Conservation (phyloP, 2,113 vertebrate genomes). For the Turnix velox region DNA sequence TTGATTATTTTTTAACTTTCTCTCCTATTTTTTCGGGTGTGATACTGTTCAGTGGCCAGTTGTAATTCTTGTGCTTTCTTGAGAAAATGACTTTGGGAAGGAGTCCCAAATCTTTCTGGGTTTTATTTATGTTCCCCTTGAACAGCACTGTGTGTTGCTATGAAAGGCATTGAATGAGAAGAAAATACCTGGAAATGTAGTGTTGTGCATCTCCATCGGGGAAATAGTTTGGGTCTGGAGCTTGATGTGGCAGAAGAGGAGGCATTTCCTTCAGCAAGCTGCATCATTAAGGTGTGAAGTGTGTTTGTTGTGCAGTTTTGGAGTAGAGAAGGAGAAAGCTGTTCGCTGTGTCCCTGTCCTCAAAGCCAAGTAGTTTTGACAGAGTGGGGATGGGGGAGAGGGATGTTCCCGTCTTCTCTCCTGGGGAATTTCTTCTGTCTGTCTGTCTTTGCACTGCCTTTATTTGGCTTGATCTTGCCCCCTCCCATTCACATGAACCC, state of each 20-base stretch:
- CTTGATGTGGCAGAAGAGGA: neutral
- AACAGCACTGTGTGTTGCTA: neutral
- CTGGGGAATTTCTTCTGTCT: neutral
- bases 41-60: slow-evolving; percentile 59
- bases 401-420: neutral
- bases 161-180: neutral
- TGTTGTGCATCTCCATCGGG: neutral
- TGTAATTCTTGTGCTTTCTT: slow-evolving; percentile 42
- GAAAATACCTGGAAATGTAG: neutral
- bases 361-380: neutral
- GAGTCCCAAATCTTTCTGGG: neutral
- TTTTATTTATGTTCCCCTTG: slow-evolving; percentile 18
- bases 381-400: neutral
- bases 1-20: slow-evolving; percentile 19
- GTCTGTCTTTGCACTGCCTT: neutral
- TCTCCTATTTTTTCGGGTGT: slow-evolving; percentile 36
- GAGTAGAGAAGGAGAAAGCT: neutral
- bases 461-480: neutral
- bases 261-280: neutral
- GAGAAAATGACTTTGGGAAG: neutral
- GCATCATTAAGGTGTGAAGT: neutral
- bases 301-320: neutral
- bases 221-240: neutral
- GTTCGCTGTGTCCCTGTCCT: neutral
- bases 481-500: neutral